Evolutionary conservation across 2,888 invertebrate genomes (phyloP).

Genomic region (Amphipoea oculea): DNA sequence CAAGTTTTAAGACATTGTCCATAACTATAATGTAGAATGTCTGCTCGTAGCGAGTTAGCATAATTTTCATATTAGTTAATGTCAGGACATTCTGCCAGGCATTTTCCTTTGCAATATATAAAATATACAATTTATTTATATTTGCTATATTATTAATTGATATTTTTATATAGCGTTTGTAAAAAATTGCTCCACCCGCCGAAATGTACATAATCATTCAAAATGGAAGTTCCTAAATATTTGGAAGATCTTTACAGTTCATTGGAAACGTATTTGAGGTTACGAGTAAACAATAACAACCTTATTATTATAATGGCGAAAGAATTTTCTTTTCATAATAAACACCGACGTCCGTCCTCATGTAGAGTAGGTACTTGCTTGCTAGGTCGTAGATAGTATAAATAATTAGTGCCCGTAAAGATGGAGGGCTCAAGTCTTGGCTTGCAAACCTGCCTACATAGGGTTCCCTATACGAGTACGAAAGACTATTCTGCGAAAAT

Average conservation of each 20-base stretch:
- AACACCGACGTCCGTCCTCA: background rate
- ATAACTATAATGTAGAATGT: slow-evolving; percentile 42
- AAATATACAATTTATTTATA: slow-evolving; percentile 37
- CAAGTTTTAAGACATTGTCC: slow-evolving; percentile 45
- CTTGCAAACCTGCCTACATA: background rate
- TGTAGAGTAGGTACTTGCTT: background rate
- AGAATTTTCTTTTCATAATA: background rate
- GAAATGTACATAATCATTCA: slow-evolving; percentile 21
- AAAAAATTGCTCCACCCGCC: background rate
- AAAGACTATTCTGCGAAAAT: too few species aligned
- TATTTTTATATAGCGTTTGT: slow-evolving; percentile 12
- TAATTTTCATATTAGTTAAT: slow-evolving; percentile 72
- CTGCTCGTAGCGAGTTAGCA: slow-evolving; percentile 57
- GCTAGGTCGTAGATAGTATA: background rate
- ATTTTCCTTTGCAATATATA: slow-evolving; percentile 38
- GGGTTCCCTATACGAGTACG: too few species aligned
- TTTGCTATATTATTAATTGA: slow-evolving; percentile 16
- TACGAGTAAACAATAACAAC: slow-evolving; percentile 18
- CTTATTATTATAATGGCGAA: background rate
- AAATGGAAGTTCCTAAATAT: slow-evolving; percentile 33
- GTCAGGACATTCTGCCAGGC: slow-evolving; percentile 55
- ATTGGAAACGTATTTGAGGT: slow-evolving; percentile 19
- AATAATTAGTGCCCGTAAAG: background rate
- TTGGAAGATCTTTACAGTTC: slow-evolving; percentile 30
- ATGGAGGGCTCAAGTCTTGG: background rate